Evolutionary conservation across 1,140 invertebrate genomes (phyloP).

Genomic region (Aphelinus atriplicis): DNA sequence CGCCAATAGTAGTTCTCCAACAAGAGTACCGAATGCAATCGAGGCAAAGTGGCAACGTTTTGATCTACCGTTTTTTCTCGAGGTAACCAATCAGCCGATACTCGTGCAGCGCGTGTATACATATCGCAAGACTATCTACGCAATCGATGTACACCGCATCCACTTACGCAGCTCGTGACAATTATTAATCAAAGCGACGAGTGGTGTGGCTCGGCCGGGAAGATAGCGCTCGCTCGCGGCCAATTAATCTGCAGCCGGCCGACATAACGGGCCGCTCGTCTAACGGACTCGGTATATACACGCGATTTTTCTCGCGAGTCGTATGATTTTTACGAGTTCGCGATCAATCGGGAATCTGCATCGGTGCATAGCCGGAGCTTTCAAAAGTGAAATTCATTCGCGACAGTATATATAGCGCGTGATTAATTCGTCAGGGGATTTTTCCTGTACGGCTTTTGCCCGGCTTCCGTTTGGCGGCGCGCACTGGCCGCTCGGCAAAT

Average conservation of each 20-base stretch:
- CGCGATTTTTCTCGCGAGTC: not conserved
- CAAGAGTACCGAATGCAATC: no score
- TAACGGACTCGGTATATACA: constrained; percentile 5
- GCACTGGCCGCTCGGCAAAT: constrained; percentile 13
- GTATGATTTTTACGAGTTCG: not conserved
- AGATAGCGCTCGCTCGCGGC: not conserved
- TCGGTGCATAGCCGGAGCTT: not conserved
- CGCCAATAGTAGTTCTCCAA: no score
- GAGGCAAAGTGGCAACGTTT: no score
- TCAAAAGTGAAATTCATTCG: constrained; percentile 44
- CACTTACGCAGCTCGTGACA: constrained; percentile 15
- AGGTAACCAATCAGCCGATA: no score
- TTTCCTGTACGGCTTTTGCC: not conserved
- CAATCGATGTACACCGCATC: no score
- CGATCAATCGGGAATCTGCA: constrained; percentile 24
- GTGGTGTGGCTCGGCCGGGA: not conserved
- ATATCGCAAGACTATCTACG: constrained; percentile 6
- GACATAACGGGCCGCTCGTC: not conserved
- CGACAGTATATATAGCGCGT: constrained; percentile 31
- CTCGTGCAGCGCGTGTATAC: constrained; percentile 25
- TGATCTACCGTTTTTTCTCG: no score
- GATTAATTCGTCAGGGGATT: constrained; percentile 31
- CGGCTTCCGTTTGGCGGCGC: not conserved
- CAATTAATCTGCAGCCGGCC: constrained; percentile 16
- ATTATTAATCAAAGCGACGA: constrained; percentile 27